Evolutionary conservation across 2,888 invertebrate genomes (phyloP).

Genomic region (Philonicus albiceps): DNA sequence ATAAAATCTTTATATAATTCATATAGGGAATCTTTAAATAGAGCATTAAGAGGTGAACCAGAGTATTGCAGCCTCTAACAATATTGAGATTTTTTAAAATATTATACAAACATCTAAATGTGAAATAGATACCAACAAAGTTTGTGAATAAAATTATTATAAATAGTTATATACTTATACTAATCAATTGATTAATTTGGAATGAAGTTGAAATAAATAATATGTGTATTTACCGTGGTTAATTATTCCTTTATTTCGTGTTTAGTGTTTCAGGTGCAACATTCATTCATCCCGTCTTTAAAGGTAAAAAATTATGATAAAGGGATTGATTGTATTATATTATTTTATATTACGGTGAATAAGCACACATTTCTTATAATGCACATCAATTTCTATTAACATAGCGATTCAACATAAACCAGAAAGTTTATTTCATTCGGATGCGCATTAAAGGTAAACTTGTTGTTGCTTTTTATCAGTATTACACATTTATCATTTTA

Average conservation of each 20-base stretch:
- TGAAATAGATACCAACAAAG: slow-evolving; percentile 47
- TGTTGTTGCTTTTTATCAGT: neutral
- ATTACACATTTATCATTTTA: too few relatives aligned
- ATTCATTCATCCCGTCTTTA: neutral
- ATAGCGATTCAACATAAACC: neutral
- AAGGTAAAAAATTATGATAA: neutral
- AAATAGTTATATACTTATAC: slow-evolving; percentile 43
- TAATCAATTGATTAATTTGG: slow-evolving; percentile 46
- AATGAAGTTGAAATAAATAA: slow-evolving; percentile 48
- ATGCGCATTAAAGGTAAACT: neutral
- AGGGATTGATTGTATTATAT: neutral
- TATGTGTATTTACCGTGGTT: slow-evolving; percentile 49
- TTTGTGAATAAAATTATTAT: slow-evolving; percentile 49
- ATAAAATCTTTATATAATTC: slow-evolving; percentile 46
- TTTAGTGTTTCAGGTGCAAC: neutral
- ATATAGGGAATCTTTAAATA: slow-evolving; percentile 46
- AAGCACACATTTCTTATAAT: neutral
- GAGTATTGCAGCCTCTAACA: slow-evolving; percentile 2
- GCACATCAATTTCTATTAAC: neutral
- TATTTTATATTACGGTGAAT: neutral
- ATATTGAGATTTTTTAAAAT: slow-evolving; percentile 24
- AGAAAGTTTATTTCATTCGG: neutral
- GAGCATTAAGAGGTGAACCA: slow-evolving; percentile 5
- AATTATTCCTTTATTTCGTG: slow-evolving; percentile 29
- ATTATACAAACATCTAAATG: slow-evolving; percentile 47